Conservation (phyloP, 2,113 vertebrate genomes). For the Saimiri boliviensis region DNA sequence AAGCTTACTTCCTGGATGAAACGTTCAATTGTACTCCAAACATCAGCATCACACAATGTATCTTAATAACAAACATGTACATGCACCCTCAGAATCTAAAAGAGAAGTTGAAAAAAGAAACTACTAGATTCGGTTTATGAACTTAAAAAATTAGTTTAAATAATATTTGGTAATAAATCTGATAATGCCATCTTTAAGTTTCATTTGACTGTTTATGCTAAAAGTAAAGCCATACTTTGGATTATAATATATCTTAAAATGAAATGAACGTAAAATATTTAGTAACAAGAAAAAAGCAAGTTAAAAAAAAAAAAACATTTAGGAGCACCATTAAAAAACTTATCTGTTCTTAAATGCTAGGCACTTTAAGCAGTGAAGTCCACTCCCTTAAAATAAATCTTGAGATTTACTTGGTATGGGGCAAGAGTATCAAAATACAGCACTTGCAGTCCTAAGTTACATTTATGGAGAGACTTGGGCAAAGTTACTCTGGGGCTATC, state of each 20-base stretch:
- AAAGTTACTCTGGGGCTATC: not conserved
- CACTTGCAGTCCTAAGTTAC: not conserved
- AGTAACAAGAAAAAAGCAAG: not conserved
- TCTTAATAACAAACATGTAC: too few relatives aligned
- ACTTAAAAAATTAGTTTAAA: not conserved
- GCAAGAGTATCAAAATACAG: not conserved
- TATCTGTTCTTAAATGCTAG: not conserved
- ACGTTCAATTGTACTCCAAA: too few relatives aligned
- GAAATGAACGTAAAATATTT: constrained; percentile 21
- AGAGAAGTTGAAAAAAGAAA: not conserved
- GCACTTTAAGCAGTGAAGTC: not conserved
- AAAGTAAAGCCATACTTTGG: not conserved
- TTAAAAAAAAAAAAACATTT: not conserved
- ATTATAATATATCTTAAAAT: not conserved
- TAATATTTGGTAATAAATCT: not conserved
- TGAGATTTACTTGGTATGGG: not conserved
- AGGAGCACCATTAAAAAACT: not conserved
- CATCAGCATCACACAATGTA: too few relatives aligned
- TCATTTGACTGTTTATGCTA: not conserved
- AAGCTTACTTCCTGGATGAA: too few relatives aligned
- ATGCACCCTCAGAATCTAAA: too few relatives aligned
- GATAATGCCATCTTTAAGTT: not conserved
- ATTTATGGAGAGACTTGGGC: not conserved
- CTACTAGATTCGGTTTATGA: too few relatives aligned
- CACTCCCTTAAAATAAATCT: constrained; percentile 14